A percentile compares a stretch with the other conserved stretches of the same genome.
phyloP scores from a whole-genome alignment of 2,888 invertebrate species.

The Corythucha ciliata region DNA sequence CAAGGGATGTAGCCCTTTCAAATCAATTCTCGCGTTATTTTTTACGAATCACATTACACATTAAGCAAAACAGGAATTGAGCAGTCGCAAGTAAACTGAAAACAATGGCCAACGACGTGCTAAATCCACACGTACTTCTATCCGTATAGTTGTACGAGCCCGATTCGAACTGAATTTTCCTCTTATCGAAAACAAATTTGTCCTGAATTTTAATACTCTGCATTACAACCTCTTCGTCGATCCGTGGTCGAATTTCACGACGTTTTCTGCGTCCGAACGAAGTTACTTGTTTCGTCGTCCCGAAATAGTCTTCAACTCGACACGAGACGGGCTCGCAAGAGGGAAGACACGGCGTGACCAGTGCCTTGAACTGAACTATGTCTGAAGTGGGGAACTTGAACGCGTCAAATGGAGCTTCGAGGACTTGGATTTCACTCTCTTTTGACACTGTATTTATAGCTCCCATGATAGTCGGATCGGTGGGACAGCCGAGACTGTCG shows the following conservation, averaged over 20 bases:
- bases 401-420: constrained; percentile 42
- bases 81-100: constrained; percentile 24
- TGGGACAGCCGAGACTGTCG: constrained; percentile 43
- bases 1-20: no score
- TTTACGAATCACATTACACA: constrained; percentile 20
- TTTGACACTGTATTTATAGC: constrained; percentile 35
- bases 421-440: constrained; percentile 32
- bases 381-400: constrained; percentile 43
- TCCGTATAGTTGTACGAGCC: not conserved
- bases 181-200: constrained; percentile 28
- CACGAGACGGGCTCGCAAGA: constrained; percentile 40
- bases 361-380: constrained; percentile 42
- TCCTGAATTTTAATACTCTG: constrained; percentile 32
- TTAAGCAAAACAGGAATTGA: constrained; percentile 20
- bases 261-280: constrained; percentile 76
- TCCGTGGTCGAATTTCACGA: constrained; percentile 31
- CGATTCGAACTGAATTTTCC: not conserved
- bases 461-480: constrained; percentile 43
- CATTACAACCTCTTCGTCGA: constrained; percentile 30
- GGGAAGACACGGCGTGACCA: constrained; percentile 42
- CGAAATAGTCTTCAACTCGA: constrained; percentile 39
- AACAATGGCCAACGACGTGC: constrained; percentile 4
- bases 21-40: no score
- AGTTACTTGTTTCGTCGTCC: constrained; percentile 59
- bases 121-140: constrained; percentile 12